These are phyloP conservation scores for Gryon sp. DNA, from an alignment of 1,140 invertebrate species.

Conservation along the genomic window DNA sequence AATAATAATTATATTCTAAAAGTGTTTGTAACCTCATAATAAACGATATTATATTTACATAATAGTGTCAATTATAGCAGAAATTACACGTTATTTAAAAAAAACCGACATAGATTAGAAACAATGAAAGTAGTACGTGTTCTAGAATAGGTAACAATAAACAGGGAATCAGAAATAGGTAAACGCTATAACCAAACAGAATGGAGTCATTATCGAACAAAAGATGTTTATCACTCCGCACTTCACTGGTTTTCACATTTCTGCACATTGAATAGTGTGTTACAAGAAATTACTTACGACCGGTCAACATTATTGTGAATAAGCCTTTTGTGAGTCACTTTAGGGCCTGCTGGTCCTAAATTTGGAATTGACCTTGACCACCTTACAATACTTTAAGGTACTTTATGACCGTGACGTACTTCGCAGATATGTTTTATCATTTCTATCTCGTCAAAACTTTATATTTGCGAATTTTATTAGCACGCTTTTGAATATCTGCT, in stretches of 20 bases:
- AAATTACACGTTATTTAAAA: conserved; percentile 21
- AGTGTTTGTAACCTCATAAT: not conserved
- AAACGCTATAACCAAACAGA: conserved; percentile 55
- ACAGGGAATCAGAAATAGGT: conserved; percentile 53
- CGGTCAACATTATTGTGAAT: conserved; percentile 40
- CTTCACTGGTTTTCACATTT: conserved; percentile 50
- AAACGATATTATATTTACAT: conserved; percentile 32
- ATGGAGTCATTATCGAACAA: conserved; percentile 56
- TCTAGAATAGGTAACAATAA: conserved; percentile 56
- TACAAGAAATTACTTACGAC: conserved; percentile 52
- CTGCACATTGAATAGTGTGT: conserved; percentile 34
- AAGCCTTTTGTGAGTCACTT: conserved; percentile 45
- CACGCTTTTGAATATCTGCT: too few species aligned
- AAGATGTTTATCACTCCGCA: conserved; percentile 56
- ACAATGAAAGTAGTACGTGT: conserved; percentile 56
- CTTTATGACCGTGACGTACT: conserved; percentile 42
- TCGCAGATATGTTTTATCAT: conserved; percentile 14
- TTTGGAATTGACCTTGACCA: conserved; percentile 54
- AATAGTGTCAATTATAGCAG: conserved; percentile 28
- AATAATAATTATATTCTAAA: conserved; percentile 12
- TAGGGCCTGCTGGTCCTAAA: conserved; percentile 46
- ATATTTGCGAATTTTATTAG: not conserved
- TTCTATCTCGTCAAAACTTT: conserved; percentile 8
- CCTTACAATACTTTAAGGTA: conserved; percentile 47
- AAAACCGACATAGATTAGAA: conserved; percentile 12